Conservation (phyloP, 2,797 vertebrate genomes). For the Babyrousa celebensis region DNA sequence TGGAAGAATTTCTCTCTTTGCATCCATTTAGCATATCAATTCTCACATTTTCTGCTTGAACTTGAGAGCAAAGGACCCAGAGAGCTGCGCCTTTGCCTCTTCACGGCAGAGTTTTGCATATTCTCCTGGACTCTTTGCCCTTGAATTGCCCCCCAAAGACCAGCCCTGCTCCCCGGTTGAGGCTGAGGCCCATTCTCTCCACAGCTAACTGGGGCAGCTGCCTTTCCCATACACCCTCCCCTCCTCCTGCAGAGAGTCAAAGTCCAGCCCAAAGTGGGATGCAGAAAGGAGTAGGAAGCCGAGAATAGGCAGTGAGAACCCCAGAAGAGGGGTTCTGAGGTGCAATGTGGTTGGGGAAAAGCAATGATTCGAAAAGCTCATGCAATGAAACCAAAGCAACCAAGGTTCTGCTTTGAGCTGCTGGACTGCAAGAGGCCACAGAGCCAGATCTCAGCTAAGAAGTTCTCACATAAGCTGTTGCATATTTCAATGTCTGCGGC, state of each 20-base stretch:
- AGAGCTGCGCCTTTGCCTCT: conserved; percentile 73
- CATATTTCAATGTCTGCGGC: not conserved
- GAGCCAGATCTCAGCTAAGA: not conserved
- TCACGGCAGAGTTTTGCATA: conserved; percentile 78
- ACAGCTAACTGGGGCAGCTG: conserved; percentile 33
- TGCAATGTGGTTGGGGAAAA: not conserved
- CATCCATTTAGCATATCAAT: conserved; percentile 85
- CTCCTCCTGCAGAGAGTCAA: conserved; percentile 14
- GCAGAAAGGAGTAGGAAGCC: not conserved
- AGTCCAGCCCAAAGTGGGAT: not conserved
- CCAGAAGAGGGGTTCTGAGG: not conserved
- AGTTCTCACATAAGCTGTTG: not conserved
- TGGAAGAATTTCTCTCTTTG: conserved; percentile 76
- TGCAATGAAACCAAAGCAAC: conserved; percentile 24
- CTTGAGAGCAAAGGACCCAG: conserved; percentile 78
- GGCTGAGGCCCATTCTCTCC: not conserved
- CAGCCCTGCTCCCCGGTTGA: not conserved
- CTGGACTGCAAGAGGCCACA: not conserved
- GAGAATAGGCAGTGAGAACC: not conserved
- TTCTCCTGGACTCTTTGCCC: conserved; percentile 72
- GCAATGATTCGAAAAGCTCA: not conserved
- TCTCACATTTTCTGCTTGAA: conserved; percentile 84
- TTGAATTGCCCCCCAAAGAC: conserved; percentile 53
- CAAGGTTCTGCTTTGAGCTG: not conserved
- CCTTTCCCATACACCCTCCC: not conserved